Conservation (phyloP, 2,888 invertebrate genomes). For the Acanthoscelides obtectus region DNA sequence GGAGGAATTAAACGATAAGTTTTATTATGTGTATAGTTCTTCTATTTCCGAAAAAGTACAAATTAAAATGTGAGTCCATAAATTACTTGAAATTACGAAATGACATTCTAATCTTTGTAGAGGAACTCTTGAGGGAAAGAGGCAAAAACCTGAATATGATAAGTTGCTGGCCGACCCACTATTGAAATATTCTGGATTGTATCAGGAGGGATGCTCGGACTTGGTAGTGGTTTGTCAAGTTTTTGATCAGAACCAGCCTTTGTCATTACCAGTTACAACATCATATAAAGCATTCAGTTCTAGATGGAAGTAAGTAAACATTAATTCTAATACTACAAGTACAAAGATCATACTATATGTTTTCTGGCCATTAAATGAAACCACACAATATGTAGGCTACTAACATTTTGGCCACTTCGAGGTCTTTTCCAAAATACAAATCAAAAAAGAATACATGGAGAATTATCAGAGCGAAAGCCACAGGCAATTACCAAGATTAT, state of each 20-base stretch:
- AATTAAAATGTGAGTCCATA: slow-evolving; percentile 78
- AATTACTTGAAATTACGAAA: background rate
- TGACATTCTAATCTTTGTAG: slow-evolving; percentile 48
- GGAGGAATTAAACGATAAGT: slow-evolving; percentile 74
- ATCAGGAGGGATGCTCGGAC: slow-evolving; percentile 80
- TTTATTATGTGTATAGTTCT: slow-evolving; percentile 86
- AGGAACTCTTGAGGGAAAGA: slow-evolving; percentile 88
- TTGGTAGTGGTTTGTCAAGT: slow-evolving; percentile 85
- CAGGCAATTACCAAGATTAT: too few species aligned
- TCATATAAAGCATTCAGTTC: slow-evolving; percentile 90
- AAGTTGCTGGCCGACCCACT: slow-evolving; percentile 83
- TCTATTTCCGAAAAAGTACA: slow-evolving; percentile 82
- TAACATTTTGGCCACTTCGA: too few species aligned
- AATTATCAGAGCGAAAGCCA: too few species aligned
- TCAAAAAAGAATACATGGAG: too few species aligned
- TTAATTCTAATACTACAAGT: background rate
- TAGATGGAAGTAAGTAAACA: slow-evolving; percentile 73
- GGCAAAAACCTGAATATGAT: slow-evolving; percentile 82
- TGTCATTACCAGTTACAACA: slow-evolving; percentile 82
- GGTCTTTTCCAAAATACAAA: too few species aligned
- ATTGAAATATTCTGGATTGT: slow-evolving; percentile 85
- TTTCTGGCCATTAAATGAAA: too few species aligned
- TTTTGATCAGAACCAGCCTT: slow-evolving; percentile 71
- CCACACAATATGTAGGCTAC: too few species aligned
- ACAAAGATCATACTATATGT: background rate